Percentiles rank a stretch among this genome's conserved stretches.
These are phyloP conservation scores for Grapholita molesta DNA, from an alignment of 1,140 invertebrate genomes.

Conservation along the genomic window DNA sequence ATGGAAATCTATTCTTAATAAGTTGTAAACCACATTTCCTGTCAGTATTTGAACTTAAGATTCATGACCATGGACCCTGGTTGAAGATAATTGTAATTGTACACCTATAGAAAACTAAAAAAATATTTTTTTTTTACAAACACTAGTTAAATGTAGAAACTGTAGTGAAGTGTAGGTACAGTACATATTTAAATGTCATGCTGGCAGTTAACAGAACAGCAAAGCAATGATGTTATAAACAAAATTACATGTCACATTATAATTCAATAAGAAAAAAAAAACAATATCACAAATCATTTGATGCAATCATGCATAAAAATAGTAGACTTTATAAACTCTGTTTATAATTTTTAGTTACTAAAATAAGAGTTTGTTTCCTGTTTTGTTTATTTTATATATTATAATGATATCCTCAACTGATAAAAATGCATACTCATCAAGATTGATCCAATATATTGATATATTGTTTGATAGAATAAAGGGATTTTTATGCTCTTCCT, in stretches of 20 bases:
- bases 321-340: not conserved
- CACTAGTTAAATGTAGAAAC: too few species aligned
- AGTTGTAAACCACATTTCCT: too few species aligned
- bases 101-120: too few species aligned
- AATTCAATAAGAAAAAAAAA: not conserved
- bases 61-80: too few species aligned
- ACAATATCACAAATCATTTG: constrained; percentile 10
- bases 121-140: too few species aligned
- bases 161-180: not conserved
- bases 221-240: constrained; percentile 16
- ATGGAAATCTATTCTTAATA: too few species aligned
- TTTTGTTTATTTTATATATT: not conserved
- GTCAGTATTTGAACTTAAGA: too few species aligned
- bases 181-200: not conserved
- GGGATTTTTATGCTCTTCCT: too few species aligned
- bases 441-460: too few species aligned
- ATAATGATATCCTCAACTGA: not conserved
- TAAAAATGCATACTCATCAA: not conserved
- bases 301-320: constrained; percentile 9
- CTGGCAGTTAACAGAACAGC: not conserved
- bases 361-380: not conserved
- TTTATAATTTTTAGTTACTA: not conserved
- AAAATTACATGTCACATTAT: constrained; percentile 1
- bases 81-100: too few species aligned
- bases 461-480: too few species aligned